Evolutionary conservation across 2,113 vertebrate species (phyloP).

Genomic region (Panurus biarmicus): DNA sequence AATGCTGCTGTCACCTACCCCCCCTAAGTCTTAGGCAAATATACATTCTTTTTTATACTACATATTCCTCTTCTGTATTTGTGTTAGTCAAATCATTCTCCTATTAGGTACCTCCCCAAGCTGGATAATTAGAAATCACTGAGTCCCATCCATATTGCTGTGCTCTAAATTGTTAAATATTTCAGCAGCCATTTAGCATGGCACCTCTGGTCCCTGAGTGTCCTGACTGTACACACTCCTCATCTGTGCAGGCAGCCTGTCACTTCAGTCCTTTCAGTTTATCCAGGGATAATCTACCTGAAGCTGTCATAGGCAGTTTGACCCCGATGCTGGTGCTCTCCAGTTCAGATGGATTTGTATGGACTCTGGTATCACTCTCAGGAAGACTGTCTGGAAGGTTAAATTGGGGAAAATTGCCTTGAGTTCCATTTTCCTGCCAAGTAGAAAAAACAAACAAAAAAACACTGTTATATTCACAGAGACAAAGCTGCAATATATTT

Average conservation of each 20-base stretch:
- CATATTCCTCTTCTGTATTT: neutral
- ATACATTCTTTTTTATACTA: neutral
- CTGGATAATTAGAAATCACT: neutral
- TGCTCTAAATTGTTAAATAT: neutral
- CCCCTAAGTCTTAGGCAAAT: neutral
- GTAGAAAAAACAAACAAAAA: neutral
- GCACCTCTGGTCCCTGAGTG: neutral
- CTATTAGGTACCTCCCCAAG: neutral
- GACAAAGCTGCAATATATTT: neutral
- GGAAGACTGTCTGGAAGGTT: constrained; percentile 69
- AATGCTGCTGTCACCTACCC: neutral
- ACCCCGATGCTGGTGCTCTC: constrained; percentile 58
- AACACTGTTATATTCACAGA: neutral
- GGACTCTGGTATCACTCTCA: constrained; percentile 58
- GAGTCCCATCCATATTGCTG: neutral
- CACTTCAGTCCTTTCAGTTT: neutral
- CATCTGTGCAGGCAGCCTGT: neutral
- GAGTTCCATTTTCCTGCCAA: constrained; percentile 76
- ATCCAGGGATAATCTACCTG: constrained; percentile 66
- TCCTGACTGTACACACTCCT: neutral
- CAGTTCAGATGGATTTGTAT: constrained; percentile 65
- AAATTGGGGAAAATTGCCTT: constrained; percentile 57
- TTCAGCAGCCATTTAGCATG: neutral
- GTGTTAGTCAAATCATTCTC: neutral
- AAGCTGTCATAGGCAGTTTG: constrained; percentile 81